Percentiles rank a stretch among this genome's conserved stretches.
These are phyloP conservation scores for Passer montanus DNA, from an alignment of 2,113 vertebrate species.

Conservation along the genomic window DNA sequence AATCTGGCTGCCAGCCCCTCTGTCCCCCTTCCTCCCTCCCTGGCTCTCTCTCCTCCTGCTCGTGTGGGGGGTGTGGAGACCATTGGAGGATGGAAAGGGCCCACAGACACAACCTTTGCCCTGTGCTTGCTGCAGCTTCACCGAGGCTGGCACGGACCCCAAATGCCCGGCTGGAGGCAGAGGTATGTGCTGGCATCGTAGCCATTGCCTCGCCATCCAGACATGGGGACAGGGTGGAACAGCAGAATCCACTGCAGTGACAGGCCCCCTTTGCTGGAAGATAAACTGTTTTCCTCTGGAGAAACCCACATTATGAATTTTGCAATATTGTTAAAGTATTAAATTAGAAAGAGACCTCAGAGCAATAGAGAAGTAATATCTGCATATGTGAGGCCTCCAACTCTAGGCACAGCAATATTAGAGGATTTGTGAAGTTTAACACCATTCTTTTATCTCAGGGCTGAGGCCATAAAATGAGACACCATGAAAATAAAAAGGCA, in stretches of 20 bases:
- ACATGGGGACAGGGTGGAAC: accelerated
- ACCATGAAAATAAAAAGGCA: neutral
- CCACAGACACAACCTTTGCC: neutral
- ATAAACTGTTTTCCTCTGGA: neutral
- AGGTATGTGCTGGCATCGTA: accelerated
- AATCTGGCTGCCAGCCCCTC: neutral
- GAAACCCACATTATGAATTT: constrained; percentile 22
- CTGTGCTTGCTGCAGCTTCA: accelerated
- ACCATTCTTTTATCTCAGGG: neutral
- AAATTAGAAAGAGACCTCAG: constrained; percentile 56
- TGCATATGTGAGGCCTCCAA: constrained; percentile 33
- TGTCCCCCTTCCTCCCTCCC: neutral
- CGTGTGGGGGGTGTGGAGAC: neutral
- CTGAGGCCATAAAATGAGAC: neutral
- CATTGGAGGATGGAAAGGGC: neutral
- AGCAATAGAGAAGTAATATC: constrained; percentile 44
- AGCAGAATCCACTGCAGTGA: neutral
- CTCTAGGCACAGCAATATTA: neutral
- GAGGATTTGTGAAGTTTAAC: constrained; percentile 54
- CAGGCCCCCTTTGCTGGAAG: neutral
- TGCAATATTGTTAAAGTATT: constrained; percentile 34
- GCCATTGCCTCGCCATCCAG: accelerated
- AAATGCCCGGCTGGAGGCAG: too few species aligned
- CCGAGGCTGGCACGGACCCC: neutral
- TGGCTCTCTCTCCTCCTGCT: neutral